A percentile compares a stretch with the other conserved stretches of the same genome.
phyloP scores from a whole-genome alignment of 2,113 vertebrate species.

The Rhodinocichla rosea region DNA sequence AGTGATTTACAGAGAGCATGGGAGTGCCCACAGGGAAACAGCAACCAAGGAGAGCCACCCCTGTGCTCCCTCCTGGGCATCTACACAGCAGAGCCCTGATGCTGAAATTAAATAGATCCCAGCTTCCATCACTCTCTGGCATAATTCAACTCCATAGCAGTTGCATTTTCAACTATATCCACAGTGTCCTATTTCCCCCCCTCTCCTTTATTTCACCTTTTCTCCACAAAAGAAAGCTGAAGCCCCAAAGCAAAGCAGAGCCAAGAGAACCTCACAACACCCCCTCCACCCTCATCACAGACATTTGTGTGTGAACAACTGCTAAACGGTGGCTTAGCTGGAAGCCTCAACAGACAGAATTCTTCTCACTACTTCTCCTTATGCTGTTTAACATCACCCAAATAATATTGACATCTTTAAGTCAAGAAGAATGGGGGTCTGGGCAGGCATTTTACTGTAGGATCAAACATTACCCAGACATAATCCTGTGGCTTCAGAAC shows the following conservation, averaged over 20 bases:
- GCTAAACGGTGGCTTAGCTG: not conserved
- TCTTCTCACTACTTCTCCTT: not conserved
- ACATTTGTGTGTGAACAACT: not conserved
- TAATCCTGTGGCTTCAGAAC: not conserved
- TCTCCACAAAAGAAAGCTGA: not conserved
- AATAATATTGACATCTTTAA: not conserved
- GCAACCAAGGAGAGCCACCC: rapidly evolving
- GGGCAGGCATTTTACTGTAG: not conserved
- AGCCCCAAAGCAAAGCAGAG: not conserved
- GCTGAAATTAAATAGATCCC: not conserved
- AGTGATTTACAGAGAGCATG: not conserved
- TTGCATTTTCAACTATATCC: not conserved
- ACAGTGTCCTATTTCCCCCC: rapidly evolving
- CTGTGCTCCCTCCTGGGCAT: not conserved
- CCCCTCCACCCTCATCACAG: not conserved
- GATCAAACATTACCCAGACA: not conserved
- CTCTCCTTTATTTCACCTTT: not conserved
- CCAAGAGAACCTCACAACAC: not conserved
- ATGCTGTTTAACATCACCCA: not conserved
- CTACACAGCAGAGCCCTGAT: not conserved
- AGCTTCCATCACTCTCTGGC: not conserved
- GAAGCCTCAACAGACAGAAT: not conserved
- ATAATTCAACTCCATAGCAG: not conserved
- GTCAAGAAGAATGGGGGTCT: not conserved
- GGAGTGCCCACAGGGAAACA: not conserved